Evolutionary conservation across 2,113 vertebrate species (phyloP).

Genomic region (Tachuris rubrigastra): DNA sequence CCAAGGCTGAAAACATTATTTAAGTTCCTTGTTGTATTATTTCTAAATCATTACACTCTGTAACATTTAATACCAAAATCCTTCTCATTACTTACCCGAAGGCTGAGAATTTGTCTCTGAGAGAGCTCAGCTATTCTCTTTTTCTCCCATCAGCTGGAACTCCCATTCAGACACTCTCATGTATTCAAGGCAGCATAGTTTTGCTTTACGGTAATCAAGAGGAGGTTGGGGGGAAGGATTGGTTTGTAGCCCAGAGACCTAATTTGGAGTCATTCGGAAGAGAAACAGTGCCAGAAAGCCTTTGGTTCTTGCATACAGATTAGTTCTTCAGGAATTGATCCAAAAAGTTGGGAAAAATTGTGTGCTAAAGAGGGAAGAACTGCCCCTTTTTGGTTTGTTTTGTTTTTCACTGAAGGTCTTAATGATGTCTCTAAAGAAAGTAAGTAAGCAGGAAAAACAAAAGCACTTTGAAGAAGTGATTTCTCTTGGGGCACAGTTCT

Average conservation of each 20-base stretch:
- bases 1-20: background rate
- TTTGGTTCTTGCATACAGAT: conserved; percentile 28
- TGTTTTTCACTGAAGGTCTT: background rate
- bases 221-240: background rate
- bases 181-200: background rate
- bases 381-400: background rate
- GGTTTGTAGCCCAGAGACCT: conserved; percentile 39
- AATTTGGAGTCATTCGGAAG: conserved; percentile 32
- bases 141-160: conserved; percentile 17
- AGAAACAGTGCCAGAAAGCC: background rate
- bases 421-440: background rate
- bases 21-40: background rate
- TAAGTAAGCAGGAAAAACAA: background rate
- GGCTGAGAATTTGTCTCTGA: background rate
- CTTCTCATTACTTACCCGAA: background rate
- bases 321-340: conserved; percentile 1
- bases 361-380: background rate
- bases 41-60: background rate
- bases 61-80: background rate
- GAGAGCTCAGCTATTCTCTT: conserved; percentile 3
- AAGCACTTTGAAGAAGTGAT: background rate
- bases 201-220: conserved; percentile 13
- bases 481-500: background rate
- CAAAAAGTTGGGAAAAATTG: background rate
- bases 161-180: background rate